Conservation (phyloP, 2,888 invertebrate genomes). For the Tachina grossa region DNA sequence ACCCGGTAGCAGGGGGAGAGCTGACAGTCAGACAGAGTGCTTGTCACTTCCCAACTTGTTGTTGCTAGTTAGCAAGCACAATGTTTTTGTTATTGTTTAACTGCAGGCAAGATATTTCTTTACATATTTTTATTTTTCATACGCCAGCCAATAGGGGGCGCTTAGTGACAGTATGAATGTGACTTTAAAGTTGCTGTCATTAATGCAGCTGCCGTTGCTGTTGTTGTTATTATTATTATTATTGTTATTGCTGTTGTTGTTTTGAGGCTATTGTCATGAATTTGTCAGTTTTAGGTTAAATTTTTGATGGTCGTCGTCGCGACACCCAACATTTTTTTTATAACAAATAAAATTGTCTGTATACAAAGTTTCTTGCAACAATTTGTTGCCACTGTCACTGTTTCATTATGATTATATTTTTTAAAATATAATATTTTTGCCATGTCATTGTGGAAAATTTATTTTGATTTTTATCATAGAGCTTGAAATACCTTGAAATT, state of each 20-base stretch:
- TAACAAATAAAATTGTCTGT: constrained; percentile 46
- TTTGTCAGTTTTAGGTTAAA: constrained; percentile 75
- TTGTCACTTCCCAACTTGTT: constrained; percentile 62
- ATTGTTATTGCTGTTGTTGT: constrained; percentile 1
- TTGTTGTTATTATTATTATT: too few species aligned
- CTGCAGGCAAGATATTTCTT: constrained; percentile 31
- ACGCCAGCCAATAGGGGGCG: constrained; percentile 69
- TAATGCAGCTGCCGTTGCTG: constrained; percentile 50
- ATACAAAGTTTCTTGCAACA: constrained; percentile 34
- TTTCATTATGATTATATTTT: constrained; percentile 27
- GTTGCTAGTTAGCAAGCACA: constrained; percentile 49
- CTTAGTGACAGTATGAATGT: constrained; percentile 52
- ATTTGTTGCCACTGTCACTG: constrained; percentile 19
- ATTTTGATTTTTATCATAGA: constrained; percentile 1
- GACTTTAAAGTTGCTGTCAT: constrained; percentile 65
- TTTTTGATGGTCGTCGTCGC: constrained; percentile 73
- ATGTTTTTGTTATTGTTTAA: constrained; percentile 19
- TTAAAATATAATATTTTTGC: constrained; percentile 24
- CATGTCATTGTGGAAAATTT: constrained; percentile 42
- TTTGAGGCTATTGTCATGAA: constrained; percentile 72
- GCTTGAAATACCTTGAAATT: not conserved
- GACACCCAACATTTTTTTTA: constrained; percentile 55
- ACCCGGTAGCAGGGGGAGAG: constrained; percentile 19
- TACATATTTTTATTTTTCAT: constrained; percentile 23
- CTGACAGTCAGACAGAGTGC: constrained; percentile 45